These are phyloP conservation scores for Nomada goodeniana DNA, from an alignment of 2,888 invertebrate genomes.

Conservation along the genomic window DNA sequence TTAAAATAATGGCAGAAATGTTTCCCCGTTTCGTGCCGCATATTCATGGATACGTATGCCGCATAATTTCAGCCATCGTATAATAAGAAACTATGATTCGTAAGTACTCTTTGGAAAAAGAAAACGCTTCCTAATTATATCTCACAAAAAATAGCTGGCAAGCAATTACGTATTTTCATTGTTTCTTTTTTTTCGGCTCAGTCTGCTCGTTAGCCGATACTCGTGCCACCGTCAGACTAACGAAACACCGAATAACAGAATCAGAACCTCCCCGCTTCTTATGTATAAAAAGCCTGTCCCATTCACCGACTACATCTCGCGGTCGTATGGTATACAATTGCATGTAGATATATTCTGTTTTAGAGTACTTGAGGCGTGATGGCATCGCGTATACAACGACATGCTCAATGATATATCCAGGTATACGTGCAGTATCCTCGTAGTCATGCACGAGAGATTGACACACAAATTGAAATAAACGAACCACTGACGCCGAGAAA, in stretches of 20 bases:
- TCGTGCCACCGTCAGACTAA: background rate
- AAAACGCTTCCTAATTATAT: background rate
- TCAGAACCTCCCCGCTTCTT: slow-evolving; percentile 20
- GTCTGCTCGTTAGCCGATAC: slow-evolving; percentile 27
- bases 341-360: slow-evolving; percentile 51
- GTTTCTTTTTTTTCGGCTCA: background rate
- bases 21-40: no score
- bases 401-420: slow-evolving; percentile 13
- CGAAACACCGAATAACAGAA: slow-evolving; percentile 15
- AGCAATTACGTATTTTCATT: slow-evolving; percentile 1
- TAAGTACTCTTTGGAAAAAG: background rate
- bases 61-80: no score
- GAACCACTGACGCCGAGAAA: slow-evolving; percentile 56
- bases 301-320: slow-evolving; percentile 27
- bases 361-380: slow-evolving; percentile 34
- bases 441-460: slow-evolving; percentile 38
- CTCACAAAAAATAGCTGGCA: background rate
- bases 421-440: slow-evolving; percentile 18
- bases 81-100: background rate
- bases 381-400: background rate
- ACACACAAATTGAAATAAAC: slow-evolving; percentile 48
- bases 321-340: slow-evolving; percentile 19
- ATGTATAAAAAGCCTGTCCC: slow-evolving; percentile 32
- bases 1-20: background rate
- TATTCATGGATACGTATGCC: no score